These are phyloP conservation scores for Prinia subflava DNA, from an alignment of 2,113 vertebrate genomes.

Conservation along the genomic window DNA sequence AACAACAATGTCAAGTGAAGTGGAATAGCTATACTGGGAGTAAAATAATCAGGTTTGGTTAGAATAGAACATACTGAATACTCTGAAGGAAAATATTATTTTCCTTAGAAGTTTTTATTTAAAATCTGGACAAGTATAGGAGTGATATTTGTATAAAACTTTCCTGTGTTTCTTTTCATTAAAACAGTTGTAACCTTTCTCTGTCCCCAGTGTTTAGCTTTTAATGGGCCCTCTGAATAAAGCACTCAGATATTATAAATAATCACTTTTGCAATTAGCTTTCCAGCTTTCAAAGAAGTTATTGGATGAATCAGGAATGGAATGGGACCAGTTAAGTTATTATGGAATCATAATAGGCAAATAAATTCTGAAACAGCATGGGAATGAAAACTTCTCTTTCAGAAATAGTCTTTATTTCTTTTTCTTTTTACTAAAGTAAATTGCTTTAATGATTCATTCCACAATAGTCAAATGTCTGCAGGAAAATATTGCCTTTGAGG, in stretches of 20 bases:
- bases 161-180: conserved; percentile 41
- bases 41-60: not conserved
- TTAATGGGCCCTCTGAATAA: conserved; percentile 28
- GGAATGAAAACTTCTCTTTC: conserved; percentile 30
- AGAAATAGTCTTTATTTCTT: conserved; percentile 22
- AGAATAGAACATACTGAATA: not conserved
- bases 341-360: conserved; percentile 22
- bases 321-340: not conserved
- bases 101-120: conserved; percentile 36
- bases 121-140: conserved; percentile 13
- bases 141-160: conserved; percentile 33
- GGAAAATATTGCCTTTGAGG: conserved; percentile 13
- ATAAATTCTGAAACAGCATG: conserved; percentile 45
- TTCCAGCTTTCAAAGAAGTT: conserved; percentile 27
- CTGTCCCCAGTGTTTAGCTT: conserved; percentile 23
- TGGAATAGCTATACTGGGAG: not conserved
- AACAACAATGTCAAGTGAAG: not conserved
- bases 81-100: conserved; percentile 7
- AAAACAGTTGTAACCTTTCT: conserved; percentile 23
- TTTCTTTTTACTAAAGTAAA: not conserved
- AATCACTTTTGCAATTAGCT: conserved; percentile 40
- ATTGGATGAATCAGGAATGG: not conserved
- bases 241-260: conserved; percentile 45
- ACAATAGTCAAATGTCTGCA: conserved; percentile 8
- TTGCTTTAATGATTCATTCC: conserved; percentile 2